Conservation (phyloP, 2,113 vertebrate species). For the Cynocephalus volans region DNA sequence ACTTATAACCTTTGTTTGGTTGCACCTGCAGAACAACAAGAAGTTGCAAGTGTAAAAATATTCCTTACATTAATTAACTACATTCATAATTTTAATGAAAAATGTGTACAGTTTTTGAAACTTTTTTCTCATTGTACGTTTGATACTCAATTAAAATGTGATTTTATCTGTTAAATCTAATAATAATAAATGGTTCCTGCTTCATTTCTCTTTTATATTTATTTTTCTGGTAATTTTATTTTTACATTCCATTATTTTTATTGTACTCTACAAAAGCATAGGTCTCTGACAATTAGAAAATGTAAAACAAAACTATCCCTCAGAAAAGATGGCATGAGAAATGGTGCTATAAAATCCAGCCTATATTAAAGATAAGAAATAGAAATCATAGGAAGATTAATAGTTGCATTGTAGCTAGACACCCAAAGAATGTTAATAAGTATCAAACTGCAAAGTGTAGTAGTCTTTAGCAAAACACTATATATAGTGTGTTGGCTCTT, state of each 20-base stretch:
- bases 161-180: neutral
- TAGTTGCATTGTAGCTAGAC: neutral
- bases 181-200: neutral
- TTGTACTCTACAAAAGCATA: neutral
- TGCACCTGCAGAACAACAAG: neutral
- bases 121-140: neutral
- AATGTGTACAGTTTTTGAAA: neutral
- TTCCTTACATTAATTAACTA: neutral
- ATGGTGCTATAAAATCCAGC: neutral
- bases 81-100: neutral
- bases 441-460: neutral
- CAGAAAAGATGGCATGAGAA: neutral
- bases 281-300: neutral
- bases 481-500: neutral
- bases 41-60: neutral
- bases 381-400: neutral
- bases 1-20: neutral
- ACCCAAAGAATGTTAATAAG: constrained; percentile 15
- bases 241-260: neutral
- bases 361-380: neutral
- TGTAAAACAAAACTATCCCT: neutral
- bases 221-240: neutral
- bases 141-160: neutral
- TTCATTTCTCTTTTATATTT: neutral
- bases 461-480: neutral